A percentile compares a stretch with the other conserved stretches of the same genome.
Conservation (phyloP, 2,888 invertebrate genomes). For the Oligia latruncula region DNA sequence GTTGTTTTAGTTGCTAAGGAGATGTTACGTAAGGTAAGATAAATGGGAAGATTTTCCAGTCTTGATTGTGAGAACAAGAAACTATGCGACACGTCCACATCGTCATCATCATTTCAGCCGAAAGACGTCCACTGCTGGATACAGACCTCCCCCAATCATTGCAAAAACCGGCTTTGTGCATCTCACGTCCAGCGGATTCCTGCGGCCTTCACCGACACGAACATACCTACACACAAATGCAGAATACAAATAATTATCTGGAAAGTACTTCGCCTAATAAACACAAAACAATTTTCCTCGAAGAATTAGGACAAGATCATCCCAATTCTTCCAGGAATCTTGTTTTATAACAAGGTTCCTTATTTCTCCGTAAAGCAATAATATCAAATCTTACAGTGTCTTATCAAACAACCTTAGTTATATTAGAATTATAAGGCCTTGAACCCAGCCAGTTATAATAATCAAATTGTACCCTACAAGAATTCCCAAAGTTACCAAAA, state of each 20-base stretch:
- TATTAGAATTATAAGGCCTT: slow-evolving; percentile 29
- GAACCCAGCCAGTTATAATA: slow-evolving; percentile 54
- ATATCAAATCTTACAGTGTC: slow-evolving; percentile 8
- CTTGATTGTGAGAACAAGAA: not conserved
- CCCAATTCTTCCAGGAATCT: slow-evolving; percentile 10
- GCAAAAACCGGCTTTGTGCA: not conserved
- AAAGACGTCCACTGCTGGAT: not conserved
- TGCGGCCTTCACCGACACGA: not conserved
- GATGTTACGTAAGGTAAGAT: not conserved
- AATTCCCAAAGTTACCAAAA: slow-evolving; percentile 64
- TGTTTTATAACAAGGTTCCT: slow-evolving; percentile 4
- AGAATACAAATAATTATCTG: not conserved
- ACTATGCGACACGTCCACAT: not conserved
- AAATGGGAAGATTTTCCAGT: not conserved
- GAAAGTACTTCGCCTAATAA: not conserved
- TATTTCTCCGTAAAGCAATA: slow-evolving; percentile 29
- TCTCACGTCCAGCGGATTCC: not conserved
- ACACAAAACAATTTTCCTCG: slow-evolving; percentile 1
- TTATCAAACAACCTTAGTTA: slow-evolving; percentile 31
- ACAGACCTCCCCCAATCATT: not conserved
- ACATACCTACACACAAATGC: not conserved
- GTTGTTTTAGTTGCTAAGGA: not conserved
- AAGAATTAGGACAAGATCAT: not conserved
- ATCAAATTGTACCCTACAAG: slow-evolving; percentile 60
- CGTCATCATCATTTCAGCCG: not conserved